Evolutionary conservation across 2,113 vertebrate species (phyloP).

Genomic region (Ptychochromis oligacanthus): DNA sequence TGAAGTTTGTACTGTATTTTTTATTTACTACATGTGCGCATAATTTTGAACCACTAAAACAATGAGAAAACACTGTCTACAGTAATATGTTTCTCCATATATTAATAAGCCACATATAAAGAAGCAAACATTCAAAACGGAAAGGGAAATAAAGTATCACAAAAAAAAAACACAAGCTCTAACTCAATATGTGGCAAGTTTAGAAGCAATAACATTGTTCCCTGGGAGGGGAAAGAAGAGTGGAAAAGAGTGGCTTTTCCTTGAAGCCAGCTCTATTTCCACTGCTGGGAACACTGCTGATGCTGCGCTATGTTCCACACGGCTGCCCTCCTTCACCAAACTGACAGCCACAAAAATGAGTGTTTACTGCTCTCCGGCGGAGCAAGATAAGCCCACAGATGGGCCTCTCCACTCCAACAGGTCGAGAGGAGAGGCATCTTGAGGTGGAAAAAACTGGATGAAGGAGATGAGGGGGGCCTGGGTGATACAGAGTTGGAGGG

Average conservation of each 20-base stretch:
- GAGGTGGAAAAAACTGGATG: slow-evolving; percentile 36
- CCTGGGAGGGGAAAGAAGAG: not conserved
- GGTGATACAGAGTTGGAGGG: not conserved
- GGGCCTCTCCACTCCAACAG: slow-evolving; percentile 65
- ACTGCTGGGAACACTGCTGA: slow-evolving; percentile 44
- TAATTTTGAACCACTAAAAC: not conserved
- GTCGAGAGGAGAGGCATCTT: slow-evolving; percentile 39
- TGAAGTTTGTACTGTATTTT: not conserved
- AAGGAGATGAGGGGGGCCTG: not conserved
- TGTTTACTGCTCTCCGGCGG: slow-evolving; percentile 72
- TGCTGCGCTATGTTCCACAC: slow-evolving; percentile 61
- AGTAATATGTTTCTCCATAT: not conserved
- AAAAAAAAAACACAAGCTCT: slow-evolving; percentile 50
- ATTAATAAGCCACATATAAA: slow-evolving; percentile 1
- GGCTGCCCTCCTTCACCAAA: slow-evolving; percentile 65
- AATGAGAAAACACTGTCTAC: not conserved
- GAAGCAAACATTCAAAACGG: slow-evolving; percentile 46
- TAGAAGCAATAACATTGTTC: slow-evolving; percentile 58
- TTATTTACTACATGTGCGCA: not conserved
- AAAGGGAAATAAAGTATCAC: slow-evolving; percentile 34
- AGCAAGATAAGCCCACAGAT: slow-evolving; percentile 69
- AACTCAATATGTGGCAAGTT: slow-evolving; percentile 70
- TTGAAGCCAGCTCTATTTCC: slow-evolving; percentile 49
- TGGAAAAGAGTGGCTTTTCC: slow-evolving; percentile 27
- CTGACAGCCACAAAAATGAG: slow-evolving; percentile 77